Base-by-base conservation (phyloP, 2,113 vertebrate genomes). In the Ammodytes dubius region DNA sequence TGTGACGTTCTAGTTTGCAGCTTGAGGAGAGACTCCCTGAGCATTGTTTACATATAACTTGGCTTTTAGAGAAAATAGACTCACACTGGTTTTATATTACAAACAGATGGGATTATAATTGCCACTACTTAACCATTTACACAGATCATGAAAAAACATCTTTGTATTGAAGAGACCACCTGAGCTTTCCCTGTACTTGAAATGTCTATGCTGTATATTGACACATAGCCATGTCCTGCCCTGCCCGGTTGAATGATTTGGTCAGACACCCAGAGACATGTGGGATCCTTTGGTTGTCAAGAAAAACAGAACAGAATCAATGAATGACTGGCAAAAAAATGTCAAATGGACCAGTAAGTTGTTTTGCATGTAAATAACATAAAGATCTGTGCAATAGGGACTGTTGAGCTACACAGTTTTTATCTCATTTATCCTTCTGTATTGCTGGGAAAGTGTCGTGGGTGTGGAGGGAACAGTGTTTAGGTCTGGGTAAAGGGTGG, bases 401-500 rank as follows among this genome's bases (percentile, higher is more conserved):
- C 27, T 27, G 27, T 27, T 27, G 27, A 27, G 27, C 27, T 2
- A 27, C 27, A 27, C 27, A 1, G 27, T 27, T 27, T 27, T 1
- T 27, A 27, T 27, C 27, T 27, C 27, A 27, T 66, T 45, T 4
- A 46, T 59, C 35, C 65, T 57, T 58, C 39, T 39, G 49, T 59
- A 70, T 7, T 60, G 63, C 53, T 75, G 70, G 79, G 69, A 91
- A 91, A 76, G 65, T 35, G 35, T 47, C 63, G 54, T 88, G 84
- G 86, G 47, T 86, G 91, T 87, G 83, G 74, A 86, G 81, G 72
- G 81, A 89, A 81, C 71, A 35, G 54, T 75, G 67, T 83, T 88
- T 86, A 72, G 69, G 77, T 88, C 84, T 90, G 82, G 59, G 61
- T 82, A 65, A 84, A 89, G 86, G 84, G 87, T 53, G 79, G 77